Base-by-base conservation (phyloP, 2,113 vertebrate genomes). In the Octodon degus region DNA sequence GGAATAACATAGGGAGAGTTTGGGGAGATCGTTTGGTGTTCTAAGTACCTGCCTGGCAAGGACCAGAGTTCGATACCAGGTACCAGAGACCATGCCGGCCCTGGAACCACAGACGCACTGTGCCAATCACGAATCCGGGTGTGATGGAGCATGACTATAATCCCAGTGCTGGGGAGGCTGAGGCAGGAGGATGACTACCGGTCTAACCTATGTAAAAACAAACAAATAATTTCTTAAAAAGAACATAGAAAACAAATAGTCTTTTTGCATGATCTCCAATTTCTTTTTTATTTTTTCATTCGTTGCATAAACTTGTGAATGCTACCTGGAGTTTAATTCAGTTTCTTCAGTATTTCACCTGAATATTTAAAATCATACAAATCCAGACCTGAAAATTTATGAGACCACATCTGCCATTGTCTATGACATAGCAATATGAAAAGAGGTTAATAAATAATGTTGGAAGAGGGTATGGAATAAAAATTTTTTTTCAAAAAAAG, bases 351-450 rank as follows among this genome's bases (percentile, higher is more conserved):
- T 12, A 91, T 93, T 91, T 95, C 25, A 40, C 24, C 24, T 89
- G 81, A 80, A 94, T 90, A 76, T 80, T 37, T 87, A 90, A 94
- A 96, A 87, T 88, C 87, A 84, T 11, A 94, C 24, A 74, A 92
- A 58, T 5, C 6, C 34, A 79, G 27, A 58, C 13, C 53, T 87
- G 43, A 17, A 40, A 70, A 94, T 92, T 83, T 79, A 43, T 53
- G 40, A 37, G 62, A 13, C 14, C 14, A 80, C 5, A 67, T 80
- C 34, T 90, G 47, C 55, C 24, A 62, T 67, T 88, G 11, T 53
- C 27, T 87, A 47, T 22, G 62, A 2, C 19, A 32, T 82, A 63
- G 55, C 24, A 40, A 91, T 34, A 85, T 5, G 93, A 58, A 93
- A 87, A 83, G 2, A 82, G 43, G 86, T 5, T 76, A 13, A 84